Percentiles rank a stretch among this genome's conserved stretches.
Evolutionary conservation across 2,888 invertebrate genomes (phyloP).

Genomic region (Melieria crassipennis): DNA sequence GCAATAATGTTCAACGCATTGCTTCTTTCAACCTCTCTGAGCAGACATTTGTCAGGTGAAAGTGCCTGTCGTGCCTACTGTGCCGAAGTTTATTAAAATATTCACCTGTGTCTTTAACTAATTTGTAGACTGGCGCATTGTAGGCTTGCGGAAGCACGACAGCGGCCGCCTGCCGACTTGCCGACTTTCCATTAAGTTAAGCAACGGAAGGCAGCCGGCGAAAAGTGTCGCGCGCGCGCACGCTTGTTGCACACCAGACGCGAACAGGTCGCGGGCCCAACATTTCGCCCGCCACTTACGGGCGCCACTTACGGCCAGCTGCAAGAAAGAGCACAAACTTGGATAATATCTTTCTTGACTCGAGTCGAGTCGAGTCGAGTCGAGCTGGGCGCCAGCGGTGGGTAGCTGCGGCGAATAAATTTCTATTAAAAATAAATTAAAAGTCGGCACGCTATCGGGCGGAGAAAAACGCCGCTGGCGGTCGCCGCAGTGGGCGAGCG

Average conservation of each 20-base stretch:
- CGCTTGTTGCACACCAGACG: slow-evolving; percentile 34
- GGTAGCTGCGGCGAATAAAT: slow-evolving; percentile 38
- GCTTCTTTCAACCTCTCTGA: too few relatives aligned
- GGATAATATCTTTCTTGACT: slow-evolving; percentile 26
- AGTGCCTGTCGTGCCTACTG: background rate
- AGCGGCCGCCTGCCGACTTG: background rate
- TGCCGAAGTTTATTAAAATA: slow-evolving; percentile 10
- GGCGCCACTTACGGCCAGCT: background rate
- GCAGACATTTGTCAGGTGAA: too few relatives aligned
- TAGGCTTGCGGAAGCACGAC: background rate
- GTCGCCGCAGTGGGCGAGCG: background rate
- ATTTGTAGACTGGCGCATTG: slow-evolving; percentile 14
- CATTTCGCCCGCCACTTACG: background rate
- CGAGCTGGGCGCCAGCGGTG: slow-evolving; percentile 12
- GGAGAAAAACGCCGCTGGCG: background rate
- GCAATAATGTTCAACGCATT: too few relatives aligned
- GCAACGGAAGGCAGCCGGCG: background rate
- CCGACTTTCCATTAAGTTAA: background rate
- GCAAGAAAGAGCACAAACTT: slow-evolving; percentile 20
- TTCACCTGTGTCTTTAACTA: slow-evolving; percentile 24
- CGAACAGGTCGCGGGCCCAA: background rate
- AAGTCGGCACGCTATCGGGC: slow-evolving; percentile 35
- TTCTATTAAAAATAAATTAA: slow-evolving; percentile 44
- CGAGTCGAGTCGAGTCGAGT: slow-evolving; percentile 8
- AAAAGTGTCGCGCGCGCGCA: slow-evolving; percentile 31